phyloP scores from a whole-genome alignment of 2,888 invertebrate species.

The Drosophila infuscata region DNA sequence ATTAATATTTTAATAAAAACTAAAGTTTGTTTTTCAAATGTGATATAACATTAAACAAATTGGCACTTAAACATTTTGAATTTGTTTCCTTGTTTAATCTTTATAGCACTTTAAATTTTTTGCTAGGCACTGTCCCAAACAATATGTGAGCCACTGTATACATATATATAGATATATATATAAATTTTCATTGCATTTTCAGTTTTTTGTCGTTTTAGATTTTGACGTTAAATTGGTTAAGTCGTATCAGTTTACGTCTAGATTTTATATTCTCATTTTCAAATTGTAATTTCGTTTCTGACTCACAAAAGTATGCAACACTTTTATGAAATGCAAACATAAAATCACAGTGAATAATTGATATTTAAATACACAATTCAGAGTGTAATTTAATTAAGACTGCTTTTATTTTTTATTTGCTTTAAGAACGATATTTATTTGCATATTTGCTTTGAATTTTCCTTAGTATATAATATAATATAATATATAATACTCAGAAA shows the following conservation, averaged over 20 bases:
- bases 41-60: too few species aligned
- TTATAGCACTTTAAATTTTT: too few species aligned
- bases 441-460: background rate
- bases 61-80: too few species aligned
- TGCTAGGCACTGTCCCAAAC: too few species aligned
- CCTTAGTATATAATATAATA: too few species aligned
- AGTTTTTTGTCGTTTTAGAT: background rate
- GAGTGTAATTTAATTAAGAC: background rate
- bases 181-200: conserved; percentile 21
- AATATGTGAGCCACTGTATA: too few species aligned
- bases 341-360: background rate
- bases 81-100: too few species aligned
- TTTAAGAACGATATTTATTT: background rate
- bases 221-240: conserved; percentile 18
- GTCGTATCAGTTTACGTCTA: conserved; percentile 6
- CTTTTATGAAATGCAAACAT: background rate
- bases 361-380: too few species aligned
- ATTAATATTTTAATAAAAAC: too few species aligned
- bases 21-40: too few species aligned
- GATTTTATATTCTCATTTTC: conserved; percentile 11
- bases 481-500: too few species aligned
- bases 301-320: conserved; percentile 31
- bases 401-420: background rate
- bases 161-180: too few species aligned
- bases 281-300: conserved; percentile 8